Evolutionary conservation across 2,113 vertebrate genomes (phyloP).

Genomic region (Euleptes europaea): DNA sequence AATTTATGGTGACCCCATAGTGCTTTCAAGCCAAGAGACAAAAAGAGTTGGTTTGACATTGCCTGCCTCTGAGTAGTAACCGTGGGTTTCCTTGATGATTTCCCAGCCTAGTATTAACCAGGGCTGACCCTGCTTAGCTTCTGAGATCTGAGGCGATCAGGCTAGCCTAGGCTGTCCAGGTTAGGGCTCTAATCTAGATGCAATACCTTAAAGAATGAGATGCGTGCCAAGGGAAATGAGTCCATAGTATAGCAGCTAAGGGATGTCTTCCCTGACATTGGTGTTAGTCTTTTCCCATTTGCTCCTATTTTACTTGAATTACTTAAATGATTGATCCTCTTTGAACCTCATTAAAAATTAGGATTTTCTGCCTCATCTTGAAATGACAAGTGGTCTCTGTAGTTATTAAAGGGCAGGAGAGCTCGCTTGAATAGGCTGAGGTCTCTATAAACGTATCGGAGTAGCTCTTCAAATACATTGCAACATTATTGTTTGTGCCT

Average conservation of each 20-base stretch:
- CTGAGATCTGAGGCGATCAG: too few relatives aligned
- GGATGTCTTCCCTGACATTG: not conserved
- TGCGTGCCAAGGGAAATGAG: not conserved
- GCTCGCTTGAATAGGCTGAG: not conserved
- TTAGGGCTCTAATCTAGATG: not conserved
- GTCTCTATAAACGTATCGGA: not conserved
- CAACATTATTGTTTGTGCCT: not conserved
- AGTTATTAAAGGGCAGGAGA: not conserved
- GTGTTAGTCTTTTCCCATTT: not conserved
- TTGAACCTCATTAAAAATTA: rapidly evolving
- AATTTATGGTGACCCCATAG: not conserved
- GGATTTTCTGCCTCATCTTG: not conserved
- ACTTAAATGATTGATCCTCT: rapidly evolving
- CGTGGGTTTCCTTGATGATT: too few relatives aligned
- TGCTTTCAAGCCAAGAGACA: too few relatives aligned
- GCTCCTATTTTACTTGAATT: not conserved
- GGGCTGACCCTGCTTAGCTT: too few relatives aligned
- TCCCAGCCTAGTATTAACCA: too few relatives aligned
- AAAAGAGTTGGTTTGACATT: too few relatives aligned
- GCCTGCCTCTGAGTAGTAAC: too few relatives aligned
- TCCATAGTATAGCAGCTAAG: not conserved
- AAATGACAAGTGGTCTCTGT: not conserved
- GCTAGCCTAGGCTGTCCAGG: too few relatives aligned
- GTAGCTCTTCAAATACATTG: not conserved
- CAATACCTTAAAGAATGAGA: not conserved